Conservation (phyloP, 2,113 vertebrate genomes). For the Xyrauchen texanus region DNA sequence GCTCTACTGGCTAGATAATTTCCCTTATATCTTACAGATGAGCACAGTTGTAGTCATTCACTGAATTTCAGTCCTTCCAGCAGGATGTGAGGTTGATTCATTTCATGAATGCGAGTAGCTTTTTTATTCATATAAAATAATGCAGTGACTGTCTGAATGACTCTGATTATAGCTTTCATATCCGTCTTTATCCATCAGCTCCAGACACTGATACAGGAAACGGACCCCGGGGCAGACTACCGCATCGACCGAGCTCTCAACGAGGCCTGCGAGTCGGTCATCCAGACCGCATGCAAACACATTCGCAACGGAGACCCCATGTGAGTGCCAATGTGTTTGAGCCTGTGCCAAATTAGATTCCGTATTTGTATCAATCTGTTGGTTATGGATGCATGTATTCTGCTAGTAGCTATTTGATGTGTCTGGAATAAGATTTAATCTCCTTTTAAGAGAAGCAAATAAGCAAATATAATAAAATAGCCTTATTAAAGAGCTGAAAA, state of each 20-base stretch:
- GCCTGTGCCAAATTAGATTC: neutral
- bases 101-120: neutral
- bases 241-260: slow-evolving; percentile 93
- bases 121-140: neutral
- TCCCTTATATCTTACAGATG: neutral
- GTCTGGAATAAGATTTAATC: no score
- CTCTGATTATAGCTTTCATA: neutral
- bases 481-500: no score
- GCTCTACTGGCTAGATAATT: neutral
- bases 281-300: slow-evolving; percentile 97
- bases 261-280: slow-evolving; percentile 95
- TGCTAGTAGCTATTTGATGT: no score
- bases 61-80: neutral
- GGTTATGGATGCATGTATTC: no score
- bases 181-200: slow-evolving; percentile 73
- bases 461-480: no score
- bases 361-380: no score
- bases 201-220: slow-evolving; percentile 91
- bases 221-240: slow-evolving; percentile 93
- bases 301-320: slow-evolving; percentile 95
- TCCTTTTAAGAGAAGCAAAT: no score
- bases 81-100: neutral
- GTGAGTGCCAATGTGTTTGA: slow-evolving; percentile 72
- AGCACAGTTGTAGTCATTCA: neutral
- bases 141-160: neutral